phyloP scores from a whole-genome alignment of 2,113 vertebrate genomes.

The Pangasianodon gigas region DNA sequence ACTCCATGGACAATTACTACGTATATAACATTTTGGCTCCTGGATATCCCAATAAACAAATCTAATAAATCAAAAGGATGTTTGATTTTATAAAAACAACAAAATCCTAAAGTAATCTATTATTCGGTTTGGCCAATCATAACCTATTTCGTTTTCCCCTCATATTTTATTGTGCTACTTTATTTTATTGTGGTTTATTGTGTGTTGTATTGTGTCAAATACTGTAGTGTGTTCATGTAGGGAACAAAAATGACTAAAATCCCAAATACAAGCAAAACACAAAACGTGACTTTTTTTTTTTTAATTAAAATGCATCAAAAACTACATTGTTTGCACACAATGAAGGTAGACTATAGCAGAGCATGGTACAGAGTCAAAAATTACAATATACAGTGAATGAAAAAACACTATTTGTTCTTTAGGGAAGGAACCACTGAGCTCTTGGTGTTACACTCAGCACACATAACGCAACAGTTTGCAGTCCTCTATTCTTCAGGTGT shows the following conservation, averaged over 20 bases:
- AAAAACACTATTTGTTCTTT: slow-evolving; percentile 62
- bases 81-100: background rate
- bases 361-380: slow-evolving; percentile 69
- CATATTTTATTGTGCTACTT: background rate
- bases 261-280: slow-evolving; percentile 58
- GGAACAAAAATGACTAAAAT: background rate
- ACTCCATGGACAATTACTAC: background rate
- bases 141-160: background rate
- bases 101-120: background rate
- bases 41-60: background rate
- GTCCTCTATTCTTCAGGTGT: background rate
- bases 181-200: background rate
- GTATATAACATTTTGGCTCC: background rate
- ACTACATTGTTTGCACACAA: slow-evolving; percentile 76
- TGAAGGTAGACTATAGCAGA: slow-evolving; percentile 66
- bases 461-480: background rate
- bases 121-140: too few species aligned
- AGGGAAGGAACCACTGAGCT: slow-evolving; percentile 67
- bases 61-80: background rate
- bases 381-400: slow-evolving; percentile 70
- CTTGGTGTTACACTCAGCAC: slow-evolving; percentile 61
- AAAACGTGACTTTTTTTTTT: slow-evolving; percentile 43
- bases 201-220: background rate
- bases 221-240: background rate
- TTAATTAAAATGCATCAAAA: slow-evolving; percentile 81